Percentiles rank a stretch among this genome's conserved stretches.
Conservation (phyloP, 2,888 invertebrate genomes). For the Lottia gigantea region DNA sequence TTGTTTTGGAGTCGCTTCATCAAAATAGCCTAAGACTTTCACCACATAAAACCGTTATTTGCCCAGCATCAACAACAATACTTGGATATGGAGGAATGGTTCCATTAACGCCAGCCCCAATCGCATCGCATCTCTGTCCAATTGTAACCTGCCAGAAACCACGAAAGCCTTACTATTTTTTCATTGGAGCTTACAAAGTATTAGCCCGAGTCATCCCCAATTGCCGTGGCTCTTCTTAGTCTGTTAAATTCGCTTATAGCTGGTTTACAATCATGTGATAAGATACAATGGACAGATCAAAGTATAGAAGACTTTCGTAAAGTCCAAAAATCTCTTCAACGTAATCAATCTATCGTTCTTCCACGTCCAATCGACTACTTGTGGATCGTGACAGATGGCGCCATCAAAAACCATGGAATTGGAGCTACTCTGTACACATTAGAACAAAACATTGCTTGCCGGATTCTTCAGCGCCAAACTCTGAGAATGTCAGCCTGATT, state of each 20-base stretch:
- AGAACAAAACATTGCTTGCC: not conserved
- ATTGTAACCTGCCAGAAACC: slow-evolving; percentile 12
- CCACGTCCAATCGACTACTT: slow-evolving; percentile 21
- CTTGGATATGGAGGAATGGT: slow-evolving; percentile 33
- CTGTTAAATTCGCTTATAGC: slow-evolving; percentile 21
- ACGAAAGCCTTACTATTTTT: slow-evolving; percentile 5
- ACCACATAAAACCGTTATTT: no score
- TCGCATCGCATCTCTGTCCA: slow-evolving; percentile 11
- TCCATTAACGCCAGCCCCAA: slow-evolving; percentile 29
- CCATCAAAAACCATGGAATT: slow-evolving; percentile 16
- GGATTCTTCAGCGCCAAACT: no score
- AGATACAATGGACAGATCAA: slow-evolving; percentile 24
- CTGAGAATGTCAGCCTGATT: no score
- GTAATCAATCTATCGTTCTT: slow-evolving; percentile 16
- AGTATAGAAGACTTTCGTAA: slow-evolving; percentile 12
- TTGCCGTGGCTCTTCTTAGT: slow-evolving; percentile 26
- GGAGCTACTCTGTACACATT: slow-evolving; percentile 5
- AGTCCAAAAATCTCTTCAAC: no score
- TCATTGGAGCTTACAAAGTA: slow-evolving; percentile 23
- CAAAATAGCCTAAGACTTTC: no score
- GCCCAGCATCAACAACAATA: no score
- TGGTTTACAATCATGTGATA: slow-evolving; percentile 24
- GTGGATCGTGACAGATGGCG: slow-evolving; percentile 26
- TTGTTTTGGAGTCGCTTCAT: no score
- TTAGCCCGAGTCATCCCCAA: slow-evolving; percentile 21